phyloP scores from a whole-genome alignment of 2,888 invertebrate genomes.

The Cerceris rybyensis region DNA sequence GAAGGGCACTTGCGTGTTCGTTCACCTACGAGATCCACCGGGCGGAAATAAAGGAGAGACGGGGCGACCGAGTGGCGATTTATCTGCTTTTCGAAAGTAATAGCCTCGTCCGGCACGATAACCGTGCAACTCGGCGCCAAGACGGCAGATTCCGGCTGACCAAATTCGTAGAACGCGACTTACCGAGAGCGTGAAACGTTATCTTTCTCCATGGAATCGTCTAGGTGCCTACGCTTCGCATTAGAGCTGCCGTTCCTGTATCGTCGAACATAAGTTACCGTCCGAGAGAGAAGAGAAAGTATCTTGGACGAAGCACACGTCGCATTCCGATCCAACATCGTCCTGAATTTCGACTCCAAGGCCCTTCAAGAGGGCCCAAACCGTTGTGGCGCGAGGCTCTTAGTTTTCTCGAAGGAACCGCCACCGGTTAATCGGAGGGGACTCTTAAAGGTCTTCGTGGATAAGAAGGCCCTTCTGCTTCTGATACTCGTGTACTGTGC shows the following conservation, averaged over 20 bases:
- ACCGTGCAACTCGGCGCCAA: neutral
- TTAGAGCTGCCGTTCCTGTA: slow-evolving; percentile 13
- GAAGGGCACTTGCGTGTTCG: neutral
- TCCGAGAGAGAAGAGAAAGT: slow-evolving; percentile 45
- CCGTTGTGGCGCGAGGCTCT: slow-evolving; percentile 1
- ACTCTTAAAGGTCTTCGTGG: slow-evolving; percentile 13
- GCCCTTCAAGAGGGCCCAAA: slow-evolving; percentile 1
- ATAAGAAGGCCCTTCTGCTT: slow-evolving; percentile 6
- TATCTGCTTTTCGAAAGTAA: slow-evolving; percentile 4
- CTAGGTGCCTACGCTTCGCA: slow-evolving; percentile 5
- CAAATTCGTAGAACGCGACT: slow-evolving; percentile 17
- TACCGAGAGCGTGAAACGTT: slow-evolving; percentile 13
- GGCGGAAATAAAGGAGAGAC: neutral
- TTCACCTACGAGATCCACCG: neutral
- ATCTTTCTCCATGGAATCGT: slow-evolving; percentile 12
- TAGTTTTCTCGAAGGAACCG: slow-evolving; percentile 34
- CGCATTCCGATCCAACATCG: slow-evolving; percentile 56
- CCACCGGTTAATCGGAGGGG: slow-evolving; percentile 15
- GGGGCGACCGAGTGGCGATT: neutral
- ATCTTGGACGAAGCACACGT: slow-evolving; percentile 30
- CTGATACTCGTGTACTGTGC: neutral
- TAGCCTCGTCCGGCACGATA: neutral
- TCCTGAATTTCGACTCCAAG: slow-evolving; percentile 44
- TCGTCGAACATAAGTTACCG: slow-evolving; percentile 31
- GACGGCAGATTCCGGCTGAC: neutral